Evolutionary conservation across 1,140 invertebrate species (phyloP), one percentile per base, ranked within the genome.

Genomic region (Platorchestia sp.): DNA sequence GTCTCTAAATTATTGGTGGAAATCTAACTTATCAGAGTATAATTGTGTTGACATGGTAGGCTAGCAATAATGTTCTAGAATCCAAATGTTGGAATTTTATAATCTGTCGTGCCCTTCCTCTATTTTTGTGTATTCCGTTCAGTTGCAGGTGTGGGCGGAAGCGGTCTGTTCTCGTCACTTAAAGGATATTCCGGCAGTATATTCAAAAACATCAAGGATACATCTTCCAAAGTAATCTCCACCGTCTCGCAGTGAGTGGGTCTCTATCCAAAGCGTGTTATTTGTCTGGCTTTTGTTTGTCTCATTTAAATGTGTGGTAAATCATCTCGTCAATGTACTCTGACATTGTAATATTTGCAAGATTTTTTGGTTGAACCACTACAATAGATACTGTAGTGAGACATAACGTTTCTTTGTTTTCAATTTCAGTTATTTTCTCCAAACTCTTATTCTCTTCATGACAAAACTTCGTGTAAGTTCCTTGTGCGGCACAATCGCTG

Each of bases 181-280:
- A 98, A 98, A 96, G 98, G 98, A 45, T 98, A 98, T 90, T 98
- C 98, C 53, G 98, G 98, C 41, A 99, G 98, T 96, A 98, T 99
- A 96, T 97, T 99, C 87, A 99, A 99, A 96, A 99, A 99, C 97
- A 97, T 99, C 40, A 99, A 99, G 97, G 99, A 99, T 97, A 99
- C 99, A 0, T 99, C 99, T 16, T 98, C 98, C 41, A 99, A 99
- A 98, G 99, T 99, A 40, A 99, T 99, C 98, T 99, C 99, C 97
- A 98, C 99, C 47, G 99, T 99, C 93, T 99, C 99, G 97, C 98
- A 99, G 98, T 98, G 97, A 98, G 98, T 98, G 40, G 42, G 14
- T 44, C 19, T 6, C 47, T 7, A 7, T 19, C 47, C 59, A 75
- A 75, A 3, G 36, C 59, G 14, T 36, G 27, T 75, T n/a, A n/a